phyloP scores from a whole-genome alignment of 1,140 invertebrate species.

The Alviniconcha marisindica region DNA sequence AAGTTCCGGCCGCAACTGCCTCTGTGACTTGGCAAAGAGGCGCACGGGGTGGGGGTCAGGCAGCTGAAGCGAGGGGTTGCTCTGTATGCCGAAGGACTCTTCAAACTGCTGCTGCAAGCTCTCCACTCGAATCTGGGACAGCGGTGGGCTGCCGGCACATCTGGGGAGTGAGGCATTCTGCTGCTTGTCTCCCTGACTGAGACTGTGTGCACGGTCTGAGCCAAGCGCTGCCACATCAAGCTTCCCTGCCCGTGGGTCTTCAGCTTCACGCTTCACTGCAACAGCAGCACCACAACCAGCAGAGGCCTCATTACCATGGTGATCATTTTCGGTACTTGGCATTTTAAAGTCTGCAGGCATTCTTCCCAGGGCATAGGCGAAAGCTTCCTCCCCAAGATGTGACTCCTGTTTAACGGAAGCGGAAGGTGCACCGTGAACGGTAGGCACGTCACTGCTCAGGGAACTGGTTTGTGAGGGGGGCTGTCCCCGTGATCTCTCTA shows the following conservation, averaged over 20 bases:
- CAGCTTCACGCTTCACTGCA: neutral
- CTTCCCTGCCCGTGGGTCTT: neutral
- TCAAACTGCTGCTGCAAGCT: slow-evolving; percentile 37
- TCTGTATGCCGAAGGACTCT: neutral
- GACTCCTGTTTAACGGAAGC: too few relatives aligned
- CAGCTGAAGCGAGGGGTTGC: neutral
- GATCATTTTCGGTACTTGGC: too few relatives aligned
- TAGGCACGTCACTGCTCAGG: too few relatives aligned
- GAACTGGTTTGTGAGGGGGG: too few relatives aligned
- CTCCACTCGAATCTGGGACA: slow-evolving; percentile 23
- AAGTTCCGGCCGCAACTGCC: neutral
- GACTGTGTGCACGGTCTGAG: neutral
- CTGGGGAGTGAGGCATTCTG: neutral
- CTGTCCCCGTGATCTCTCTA: too few relatives aligned
- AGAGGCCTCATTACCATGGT: too few relatives aligned
- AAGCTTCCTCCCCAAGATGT: too few relatives aligned
- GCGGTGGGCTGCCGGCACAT: neutral
- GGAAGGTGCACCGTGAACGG: too few relatives aligned
- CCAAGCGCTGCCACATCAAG: too few relatives aligned
- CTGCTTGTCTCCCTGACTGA: neutral
- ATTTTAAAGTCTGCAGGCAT: too few relatives aligned
- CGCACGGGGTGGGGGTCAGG: neutral
- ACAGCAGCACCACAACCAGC: too few relatives aligned
- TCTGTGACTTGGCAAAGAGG: neutral
- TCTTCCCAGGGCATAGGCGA: too few relatives aligned